phyloP scores from a whole-genome alignment of 2,888 invertebrate species.

The Blera fallax region DNA sequence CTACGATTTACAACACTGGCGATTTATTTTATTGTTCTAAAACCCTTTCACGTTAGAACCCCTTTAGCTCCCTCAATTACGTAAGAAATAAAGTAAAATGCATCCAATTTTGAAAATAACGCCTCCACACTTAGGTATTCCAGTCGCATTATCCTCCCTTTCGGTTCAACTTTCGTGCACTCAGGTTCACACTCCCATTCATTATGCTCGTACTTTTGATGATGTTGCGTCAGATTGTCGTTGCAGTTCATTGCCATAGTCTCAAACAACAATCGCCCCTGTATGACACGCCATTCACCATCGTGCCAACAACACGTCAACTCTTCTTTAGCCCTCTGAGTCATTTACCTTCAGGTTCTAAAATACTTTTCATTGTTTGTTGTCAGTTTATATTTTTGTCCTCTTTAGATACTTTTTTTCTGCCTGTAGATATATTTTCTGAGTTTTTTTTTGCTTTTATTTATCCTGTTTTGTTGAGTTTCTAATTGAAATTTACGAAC shows the following conservation, averaged over 20 bases:
- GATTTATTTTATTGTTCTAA: neutral
- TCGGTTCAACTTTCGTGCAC: conserved; percentile 17
- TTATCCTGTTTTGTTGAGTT: conserved; percentile 11
- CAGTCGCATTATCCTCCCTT: conserved; percentile 17
- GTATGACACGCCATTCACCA: conserved; percentile 48
- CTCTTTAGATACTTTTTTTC: neutral
- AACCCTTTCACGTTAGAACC: neutral
- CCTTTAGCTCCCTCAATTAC: conserved; percentile 10
- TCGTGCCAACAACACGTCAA: conserved; percentile 29
- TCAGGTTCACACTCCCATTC: conserved; percentile 41
- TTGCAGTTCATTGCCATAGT: conserved; percentile 65
- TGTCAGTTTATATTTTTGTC: neutral
- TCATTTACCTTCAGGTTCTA: conserved; percentile 20
- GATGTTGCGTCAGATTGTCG: conserved; percentile 40
- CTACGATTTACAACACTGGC: neutral
- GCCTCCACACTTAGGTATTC: conserved; percentile 26
- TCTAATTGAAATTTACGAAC: conserved; percentile 48
- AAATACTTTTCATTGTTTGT: neutral
- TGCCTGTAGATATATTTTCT: no score
- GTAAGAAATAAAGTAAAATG: conserved; percentile 19
- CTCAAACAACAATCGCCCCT: conserved; percentile 29
- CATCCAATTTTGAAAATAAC: conserved; percentile 33
- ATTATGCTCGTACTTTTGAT: conserved; percentile 19
- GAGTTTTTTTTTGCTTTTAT: neutral
- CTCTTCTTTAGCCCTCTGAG: conserved; percentile 13